These are phyloP conservation scores for Deilephila elpenor DNA, from an alignment of 2,888 invertebrate genomes.

Conservation along the genomic window DNA sequence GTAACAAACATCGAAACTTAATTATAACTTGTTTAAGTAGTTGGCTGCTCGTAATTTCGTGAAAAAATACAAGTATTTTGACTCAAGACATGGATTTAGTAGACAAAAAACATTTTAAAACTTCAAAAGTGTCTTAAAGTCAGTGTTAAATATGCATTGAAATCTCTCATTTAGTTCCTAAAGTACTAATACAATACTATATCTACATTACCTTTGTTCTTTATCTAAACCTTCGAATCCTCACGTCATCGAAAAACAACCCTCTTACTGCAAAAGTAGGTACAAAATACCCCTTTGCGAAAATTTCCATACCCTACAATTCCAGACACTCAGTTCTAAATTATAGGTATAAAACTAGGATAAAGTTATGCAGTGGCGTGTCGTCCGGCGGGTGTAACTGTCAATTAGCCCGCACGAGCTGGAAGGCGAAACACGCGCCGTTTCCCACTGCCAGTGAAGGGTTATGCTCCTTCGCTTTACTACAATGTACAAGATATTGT, in stretches of 20 bases:
- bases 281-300: not conserved
- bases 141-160: no score
- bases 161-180: no score
- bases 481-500: not conserved
- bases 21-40: no score
- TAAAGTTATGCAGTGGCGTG: conserved; percentile 30
- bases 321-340: not conserved
- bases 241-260: not conserved
- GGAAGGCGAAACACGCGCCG: conserved; percentile 18
- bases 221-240: not conserved
- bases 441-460: not conserved
- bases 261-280: not conserved
- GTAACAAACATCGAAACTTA: no score
- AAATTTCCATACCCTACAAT: not conserved
- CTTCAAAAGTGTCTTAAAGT: no score
- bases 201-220: not conserved
- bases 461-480: conserved; percentile 2
- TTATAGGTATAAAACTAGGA: conserved; percentile 4
- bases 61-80: no score
- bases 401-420: conserved; percentile 43
- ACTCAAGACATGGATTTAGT: no score
- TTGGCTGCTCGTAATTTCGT: no score
- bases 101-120: no score
- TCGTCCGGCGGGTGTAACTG: conserved; percentile 45
- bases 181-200: no score